Evolutionary conservation across 2,888 invertebrate genomes (phyloP), one percentile per base, ranked within the genome.

Genomic region (Nomada ruficornis): DNA sequence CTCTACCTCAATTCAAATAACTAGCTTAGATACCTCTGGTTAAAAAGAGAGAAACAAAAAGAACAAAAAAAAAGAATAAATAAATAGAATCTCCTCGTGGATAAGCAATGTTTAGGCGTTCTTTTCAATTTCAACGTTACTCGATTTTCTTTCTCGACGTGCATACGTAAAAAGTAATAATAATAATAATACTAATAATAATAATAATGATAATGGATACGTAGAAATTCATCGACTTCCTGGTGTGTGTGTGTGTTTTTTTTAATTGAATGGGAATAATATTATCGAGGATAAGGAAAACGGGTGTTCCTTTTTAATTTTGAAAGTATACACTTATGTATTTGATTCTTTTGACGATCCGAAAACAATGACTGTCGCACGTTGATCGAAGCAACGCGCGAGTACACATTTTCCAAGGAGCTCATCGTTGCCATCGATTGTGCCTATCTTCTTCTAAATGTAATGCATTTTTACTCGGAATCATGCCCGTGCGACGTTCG

Each of bases 1-100:
- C 77, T 84, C 86, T 86, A 86, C 86, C 86, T 86, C 86, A 86
- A 86, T 82, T 79, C 77, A 13, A 47, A 15, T 47, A 47, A 47
- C 57, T 76, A 77, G 77, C 68, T 83, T 80, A 86, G 76, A 60
- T 67, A 62, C 52, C 68, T 72, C 26, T 62, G n/a, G 9, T 23
- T 42, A 13, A 1, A 65, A n/a, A 29, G 5, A 47, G 15, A 36
- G 1, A 50, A n/a, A 5, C 0, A 47, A 23, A 26, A 64, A 59
- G 55, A 36, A 36, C 36, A 36, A 36, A 36, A 36, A 36, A 36
- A 36, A 7, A 36, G 26, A 36, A 36, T 36, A 36, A 36, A 36
- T 36, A 36, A 36, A 36, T 36, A 36, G 36, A 47, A 60, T 72
- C 74, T 70, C 52, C n/a, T 77, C 76, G 63, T 62, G 36, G 55